Base-by-base conservation (phyloP, 2,797 vertebrate species). In the Paedocypris micromegethes region DNA sequence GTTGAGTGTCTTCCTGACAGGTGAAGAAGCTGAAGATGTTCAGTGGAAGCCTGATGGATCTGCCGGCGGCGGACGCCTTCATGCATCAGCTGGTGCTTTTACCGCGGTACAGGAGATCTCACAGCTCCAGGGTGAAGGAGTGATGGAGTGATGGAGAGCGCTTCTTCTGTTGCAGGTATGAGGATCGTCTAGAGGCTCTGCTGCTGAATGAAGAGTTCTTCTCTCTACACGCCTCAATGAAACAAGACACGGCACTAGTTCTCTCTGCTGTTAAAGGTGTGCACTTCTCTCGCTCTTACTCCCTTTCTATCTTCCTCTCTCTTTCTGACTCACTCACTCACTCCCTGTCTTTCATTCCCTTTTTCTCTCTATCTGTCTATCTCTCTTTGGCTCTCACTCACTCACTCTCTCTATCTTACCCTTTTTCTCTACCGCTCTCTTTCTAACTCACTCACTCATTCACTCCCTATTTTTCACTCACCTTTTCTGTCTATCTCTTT, bases 191-290 rank as follows among this genome's bases (percentile, higher is more conserved):
- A 4, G 90, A 96, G 90, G 86, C 92, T 68, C 92, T 98, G 93
- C 88, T 95, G 81, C 75, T 96, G 72, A 94, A 92, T 81, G 92
- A 92, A 77, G 92, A 96, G 80, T 93, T 96, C 79, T 84, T 86
- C 4, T 87, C 78, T 39, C 87, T 84, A 37, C 91, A 84, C 54
- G 63, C 70, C 1, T 39, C 45, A 2, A 59, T 80, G 64, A 77
- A 68, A 46, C 51, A 69, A 0, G 72, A 78, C 8, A 61, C 75
- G 7, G 9, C 44, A 58, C n/a, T 60, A 41, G 37, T 77, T 46
- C 75, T 57, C 2, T 38, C 51, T 3, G 72, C 76, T 8, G 62
- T 74, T 6, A 72, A 57, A 69, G 79, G 79, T 78, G 57, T 63
- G n/a, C 52, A 38, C 5, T 5, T 5, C 2, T 23, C 23, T 23